Base-by-base conservation (phyloP, 1,140 invertebrate species). In the Zaprionus camerounensis region DNA sequence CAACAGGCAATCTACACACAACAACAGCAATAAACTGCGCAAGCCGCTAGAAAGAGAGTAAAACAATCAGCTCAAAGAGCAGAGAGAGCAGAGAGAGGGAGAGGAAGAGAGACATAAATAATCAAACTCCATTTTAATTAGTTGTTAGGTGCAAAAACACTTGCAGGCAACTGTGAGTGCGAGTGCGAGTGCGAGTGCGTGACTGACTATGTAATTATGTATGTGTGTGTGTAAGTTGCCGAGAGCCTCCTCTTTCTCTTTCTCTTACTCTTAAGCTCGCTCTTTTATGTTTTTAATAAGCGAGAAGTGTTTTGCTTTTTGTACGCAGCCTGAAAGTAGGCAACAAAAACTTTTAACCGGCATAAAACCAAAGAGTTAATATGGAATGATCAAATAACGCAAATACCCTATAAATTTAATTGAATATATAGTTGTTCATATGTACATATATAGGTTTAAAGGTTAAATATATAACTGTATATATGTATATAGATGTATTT, bases 301-400 rank as follows among this genome's bases (percentile, higher is more conserved):
- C 20, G 24, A 26, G 24, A 17, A 9, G 36, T 24, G 11, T 20
- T 51, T 28, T 28, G 22, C 41, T 20, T 71, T 49, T 55, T 13
- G 17, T 0, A 9, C 2, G 2, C 53, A 5, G 82, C 82, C 82
- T 74, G 31, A 86, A 83, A 86, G 84, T 86, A 86, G 82, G 84
- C 82, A 87, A 72, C 46, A 41, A 4, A 59, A 79, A 65, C 2
- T 38, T 38, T 20, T 0, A 20, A 2, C 3, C 7, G 2, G 4
- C n/a, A 17, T 15, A 7, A 1, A 17, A 5, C 15, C 36, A 3
- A 38, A 38, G 36, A 38, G 13, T 2, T 34, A 1, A 34, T 34
- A 3, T 9, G 31, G 3, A 34, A 34, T 34, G 31, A 1, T 11
- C 31, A 34, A 34, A 34, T 34, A 34, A 34, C 7, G 9, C 31